Evolutionary conservation across 2,797 vertebrate genomes (phyloP).

Genomic region (Buphagus erythrorhynchus): DNA sequence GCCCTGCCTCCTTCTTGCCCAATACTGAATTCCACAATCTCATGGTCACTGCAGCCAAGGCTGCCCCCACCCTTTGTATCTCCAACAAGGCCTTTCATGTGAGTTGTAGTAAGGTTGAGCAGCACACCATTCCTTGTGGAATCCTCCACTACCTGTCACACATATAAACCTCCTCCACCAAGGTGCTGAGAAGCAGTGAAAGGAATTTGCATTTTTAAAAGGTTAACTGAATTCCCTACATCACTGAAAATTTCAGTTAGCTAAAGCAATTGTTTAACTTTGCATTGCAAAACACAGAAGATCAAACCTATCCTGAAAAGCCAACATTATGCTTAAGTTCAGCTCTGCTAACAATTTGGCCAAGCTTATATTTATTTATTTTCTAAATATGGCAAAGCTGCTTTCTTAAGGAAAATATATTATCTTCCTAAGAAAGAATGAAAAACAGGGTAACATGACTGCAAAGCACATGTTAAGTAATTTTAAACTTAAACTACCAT

Average conservation of each 20-base stretch:
- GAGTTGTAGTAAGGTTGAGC: background rate
- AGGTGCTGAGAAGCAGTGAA: background rate
- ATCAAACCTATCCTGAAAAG: background rate
- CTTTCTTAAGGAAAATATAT: background rate
- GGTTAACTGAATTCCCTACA: background rate
- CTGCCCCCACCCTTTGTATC: accelerated
- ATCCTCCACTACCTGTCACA: background rate
- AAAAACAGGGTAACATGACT: background rate
- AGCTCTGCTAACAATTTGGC: background rate
- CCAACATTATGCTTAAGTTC: background rate
- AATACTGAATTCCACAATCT: background rate
- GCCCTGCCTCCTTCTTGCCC: background rate
- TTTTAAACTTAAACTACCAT: background rate
- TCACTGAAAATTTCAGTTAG: background rate
- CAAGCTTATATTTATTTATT: background rate
- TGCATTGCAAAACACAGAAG: background rate
- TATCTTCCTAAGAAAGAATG: background rate
- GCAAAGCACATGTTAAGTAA: background rate
- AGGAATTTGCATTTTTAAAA: background rate
- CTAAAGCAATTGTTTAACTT: background rate
- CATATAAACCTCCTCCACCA: background rate
- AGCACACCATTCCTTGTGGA: background rate
- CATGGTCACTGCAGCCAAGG: background rate
- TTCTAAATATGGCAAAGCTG: background rate
- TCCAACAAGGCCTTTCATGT: background rate